A percentile compares a stretch with the other conserved stretches of the same genome.
Conservation (phyloP, 2,797 vertebrate species). For the Distichodus sexfasciatus region DNA sequence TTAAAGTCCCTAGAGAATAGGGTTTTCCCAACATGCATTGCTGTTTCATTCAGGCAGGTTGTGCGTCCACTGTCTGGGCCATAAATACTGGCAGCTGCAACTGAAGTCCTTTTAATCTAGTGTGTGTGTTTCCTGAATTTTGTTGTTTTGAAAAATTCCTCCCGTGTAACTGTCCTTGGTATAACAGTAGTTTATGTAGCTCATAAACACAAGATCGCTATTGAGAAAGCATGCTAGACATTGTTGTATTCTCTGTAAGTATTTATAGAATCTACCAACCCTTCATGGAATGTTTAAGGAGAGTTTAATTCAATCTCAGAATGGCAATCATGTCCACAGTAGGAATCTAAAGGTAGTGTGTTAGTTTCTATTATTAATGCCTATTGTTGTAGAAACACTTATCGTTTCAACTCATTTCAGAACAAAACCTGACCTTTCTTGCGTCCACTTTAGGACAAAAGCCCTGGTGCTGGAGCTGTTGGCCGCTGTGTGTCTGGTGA, state of each 20-base stretch:
- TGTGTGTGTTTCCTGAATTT: no score
- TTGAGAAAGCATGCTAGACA: no score
- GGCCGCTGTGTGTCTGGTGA: conserved; percentile 94
- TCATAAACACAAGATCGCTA: no score
- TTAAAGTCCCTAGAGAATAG: conserved; percentile 4
- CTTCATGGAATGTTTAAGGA: not conserved
- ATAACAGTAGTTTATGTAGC: not conserved
- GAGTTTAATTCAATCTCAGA: not conserved
- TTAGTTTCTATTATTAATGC: not conserved
- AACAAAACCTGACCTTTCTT: not conserved
- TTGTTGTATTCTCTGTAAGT: no score
- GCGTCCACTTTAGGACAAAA: conserved; percentile 84
- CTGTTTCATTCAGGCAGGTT: conserved; percentile 34
- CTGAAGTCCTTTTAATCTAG: conserved; percentile 16
- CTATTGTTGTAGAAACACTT: not conserved
- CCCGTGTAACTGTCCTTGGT: not conserved
- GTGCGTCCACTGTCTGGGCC: conserved; percentile 26
- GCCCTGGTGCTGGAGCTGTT: conserved; percentile 93
- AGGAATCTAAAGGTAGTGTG: no score
- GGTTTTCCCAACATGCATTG: conserved; percentile 44
- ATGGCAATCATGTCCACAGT: not conserved
- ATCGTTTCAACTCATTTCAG: not conserved
- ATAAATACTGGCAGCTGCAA: conserved; percentile 43
- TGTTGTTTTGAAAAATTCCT: no score
- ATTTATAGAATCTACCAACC: not conserved